Evolutionary conservation across 37 sponge, comb jelly and placozoan species (phyloP).

Genomic region (Dysidea cf. avara): DNA sequence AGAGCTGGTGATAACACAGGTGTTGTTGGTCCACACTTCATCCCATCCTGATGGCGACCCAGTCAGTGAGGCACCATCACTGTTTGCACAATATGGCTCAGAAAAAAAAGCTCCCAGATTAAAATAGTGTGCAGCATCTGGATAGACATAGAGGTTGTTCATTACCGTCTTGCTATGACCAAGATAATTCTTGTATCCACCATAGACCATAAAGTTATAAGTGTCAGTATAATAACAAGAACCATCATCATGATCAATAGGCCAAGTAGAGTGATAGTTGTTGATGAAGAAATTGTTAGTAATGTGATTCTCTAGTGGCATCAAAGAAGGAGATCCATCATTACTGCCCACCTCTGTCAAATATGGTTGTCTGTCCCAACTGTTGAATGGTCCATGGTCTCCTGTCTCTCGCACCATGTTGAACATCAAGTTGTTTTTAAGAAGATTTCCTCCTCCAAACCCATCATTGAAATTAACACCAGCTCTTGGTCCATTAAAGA

Average conservation of each 20-base stretch:
- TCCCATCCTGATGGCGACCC: constrained; percentile 46
- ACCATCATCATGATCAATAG: constrained; percentile 67
- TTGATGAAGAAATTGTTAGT: constrained; percentile 52
- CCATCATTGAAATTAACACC: constrained; percentile 70
- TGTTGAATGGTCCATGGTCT: constrained; percentile 61
- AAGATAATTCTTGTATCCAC: constrained; percentile 54
- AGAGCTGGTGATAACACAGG: constrained; percentile 54
- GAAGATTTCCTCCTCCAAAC: constrained; percentile 49
- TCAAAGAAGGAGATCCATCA: constrained; percentile 25
- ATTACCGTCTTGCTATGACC: constrained; percentile 39
- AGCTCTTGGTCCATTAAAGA: constrained; percentile 62
- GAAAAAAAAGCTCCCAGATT: neutral
- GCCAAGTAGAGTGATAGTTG: constrained; percentile 49
- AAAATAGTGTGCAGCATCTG: constrained; percentile 22
- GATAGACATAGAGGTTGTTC: constrained; percentile 49
- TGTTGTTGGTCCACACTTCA: constrained; percentile 51
- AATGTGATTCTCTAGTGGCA: constrained; percentile 18
- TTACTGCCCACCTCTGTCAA: constrained; percentile 4
- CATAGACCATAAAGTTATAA: constrained; percentile 55
- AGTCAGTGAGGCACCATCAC: constrained; percentile 37
- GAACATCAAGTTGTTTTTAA: constrained; percentile 45
- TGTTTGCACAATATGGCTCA: constrained; percentile 46
- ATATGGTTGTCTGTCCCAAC: constrained; percentile 59
- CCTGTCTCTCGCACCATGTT: constrained; percentile 61
- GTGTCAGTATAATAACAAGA: constrained; percentile 53